Evolutionary conservation across 2,888 invertebrate species (phyloP), one percentile per base, ranked within the genome.

Genomic region (Philhelius pedissequus): DNA sequence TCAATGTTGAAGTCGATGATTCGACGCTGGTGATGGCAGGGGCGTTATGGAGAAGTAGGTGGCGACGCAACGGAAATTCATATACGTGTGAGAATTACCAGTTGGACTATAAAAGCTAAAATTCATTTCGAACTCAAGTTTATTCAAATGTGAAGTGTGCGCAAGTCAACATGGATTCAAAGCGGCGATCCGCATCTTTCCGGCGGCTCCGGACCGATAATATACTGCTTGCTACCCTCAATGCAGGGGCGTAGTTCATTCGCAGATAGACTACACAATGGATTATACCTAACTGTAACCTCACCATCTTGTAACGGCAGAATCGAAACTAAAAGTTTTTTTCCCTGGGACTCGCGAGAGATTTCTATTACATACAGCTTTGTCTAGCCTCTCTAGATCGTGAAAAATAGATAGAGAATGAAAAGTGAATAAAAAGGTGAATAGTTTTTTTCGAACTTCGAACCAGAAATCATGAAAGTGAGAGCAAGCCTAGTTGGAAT

Each of bases 101-200:
- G 81, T 84, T 86, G 88, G 89, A 88, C 89, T 91, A 91, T 91
- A 91, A 91, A 91, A 91, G 91, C 91, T 88, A 89, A 89, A 91
- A 90, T 89, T 89, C 89, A 89, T 89, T 90, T 90, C 89, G 88
- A 89, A 90, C 89, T 90, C 91, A 90, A 90, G 91, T 90, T 91
- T 91, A 91, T 91, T 91, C 90, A 91, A 91, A 89, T 90, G 89
- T 89, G 89, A 90, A 90, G 90, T 90, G 90, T 89, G 89, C 89
- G 90, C 90, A 90, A 89, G 91, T 89, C 88, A 88, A 90, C 84
- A 76, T 71, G 84, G 80, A 80, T 80, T 84, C 43, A 56, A 64
- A 58, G 64, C 38, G 58, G 56, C 54, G 6, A 18, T 56, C 56
- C 48, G n/a, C n/a, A n/a, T n/a, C n/a, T n/a, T n/a, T 68, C 64